Conservation (phyloP, 2,888 invertebrate genomes). For the Mycalesis mineus region DNA sequence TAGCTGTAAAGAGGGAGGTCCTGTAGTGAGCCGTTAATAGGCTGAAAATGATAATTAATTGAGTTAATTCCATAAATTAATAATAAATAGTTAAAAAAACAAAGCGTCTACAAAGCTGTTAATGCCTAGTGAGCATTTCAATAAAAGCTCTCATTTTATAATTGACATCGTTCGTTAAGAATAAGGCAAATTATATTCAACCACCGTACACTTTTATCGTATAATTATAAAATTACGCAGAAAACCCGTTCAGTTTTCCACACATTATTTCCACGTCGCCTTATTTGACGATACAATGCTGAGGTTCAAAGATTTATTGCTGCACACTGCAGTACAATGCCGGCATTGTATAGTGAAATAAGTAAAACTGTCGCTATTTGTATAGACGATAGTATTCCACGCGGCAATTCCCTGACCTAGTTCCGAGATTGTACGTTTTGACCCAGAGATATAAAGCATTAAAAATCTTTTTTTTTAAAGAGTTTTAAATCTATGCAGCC, state of each 20-base stretch:
- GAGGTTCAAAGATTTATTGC: neutral
- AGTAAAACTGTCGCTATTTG: slow-evolving; percentile 8
- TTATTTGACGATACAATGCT: slow-evolving; percentile 2
- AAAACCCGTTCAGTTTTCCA: neutral
- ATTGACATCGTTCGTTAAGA: slow-evolving; percentile 1
- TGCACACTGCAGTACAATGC: neutral
- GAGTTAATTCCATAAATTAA: too few species aligned
- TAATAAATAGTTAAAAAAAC: too few species aligned
- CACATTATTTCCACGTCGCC: neutral
- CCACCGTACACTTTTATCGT: slow-evolving; percentile 1
- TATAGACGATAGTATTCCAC: neutral
- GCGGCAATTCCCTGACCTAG: slow-evolving; percentile 11
- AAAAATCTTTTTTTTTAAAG: slow-evolving; percentile 16
- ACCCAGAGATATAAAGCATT: slow-evolving; percentile 16
- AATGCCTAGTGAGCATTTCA: neutral
- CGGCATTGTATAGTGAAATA: slow-evolving; percentile 4
- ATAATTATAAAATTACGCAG: slow-evolving; percentile 9
- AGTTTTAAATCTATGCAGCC: slow-evolving; percentile 17
- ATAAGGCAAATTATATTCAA: slow-evolving; percentile 10
- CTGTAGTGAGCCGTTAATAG: too few species aligned
- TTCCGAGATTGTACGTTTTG: slow-evolving; percentile 13
- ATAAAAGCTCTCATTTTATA: slow-evolving; percentile 1
- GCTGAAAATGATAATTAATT: too few species aligned
- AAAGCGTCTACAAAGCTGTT: neutral
- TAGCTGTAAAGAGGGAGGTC: too few species aligned